Conservation (phyloP, 2,113 vertebrate species). For the Entelurus aequoreus region DNA sequence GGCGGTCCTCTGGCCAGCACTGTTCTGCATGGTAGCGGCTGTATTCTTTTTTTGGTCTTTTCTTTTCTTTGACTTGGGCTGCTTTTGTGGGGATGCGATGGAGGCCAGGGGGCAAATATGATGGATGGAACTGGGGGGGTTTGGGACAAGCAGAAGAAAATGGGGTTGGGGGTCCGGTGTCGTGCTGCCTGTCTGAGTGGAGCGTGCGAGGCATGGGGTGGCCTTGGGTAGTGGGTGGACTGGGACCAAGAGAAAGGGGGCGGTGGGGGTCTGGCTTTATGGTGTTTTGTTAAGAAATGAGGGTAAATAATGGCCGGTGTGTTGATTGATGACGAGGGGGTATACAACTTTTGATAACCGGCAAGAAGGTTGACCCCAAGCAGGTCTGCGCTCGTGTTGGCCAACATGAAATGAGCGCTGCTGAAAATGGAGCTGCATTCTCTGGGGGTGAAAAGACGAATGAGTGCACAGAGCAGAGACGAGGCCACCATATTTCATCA, state of each 20-base stretch:
- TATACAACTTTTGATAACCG: slow-evolving; percentile 17
- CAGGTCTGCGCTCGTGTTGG: slow-evolving; percentile 11
- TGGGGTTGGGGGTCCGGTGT: slow-evolving; percentile 53
- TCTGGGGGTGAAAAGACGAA: slow-evolving; percentile 66
- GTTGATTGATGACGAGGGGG: slow-evolving; percentile 1
- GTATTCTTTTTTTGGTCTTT: slow-evolving; percentile 60
- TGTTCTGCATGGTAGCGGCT: slow-evolving; percentile 69
- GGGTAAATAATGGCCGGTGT: neutral
- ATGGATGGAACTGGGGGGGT: slow-evolving; percentile 61
- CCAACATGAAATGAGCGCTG: slow-evolving; percentile 26
- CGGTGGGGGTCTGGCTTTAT: slow-evolving; percentile 9
- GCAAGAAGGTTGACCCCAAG: slow-evolving; percentile 14
- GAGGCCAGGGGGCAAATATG: slow-evolving; percentile 61
- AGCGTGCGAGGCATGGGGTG: slow-evolving; percentile 65
- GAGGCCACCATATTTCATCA: slow-evolving; percentile 62
- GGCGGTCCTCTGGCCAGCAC: slow-evolving; percentile 50
- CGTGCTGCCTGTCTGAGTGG: slow-evolving; percentile 67
- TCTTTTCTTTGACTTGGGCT: slow-evolving; percentile 54
- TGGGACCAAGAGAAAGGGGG: slow-evolving; percentile 1
- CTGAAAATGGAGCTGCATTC: slow-evolving; percentile 54
- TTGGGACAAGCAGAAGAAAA: slow-evolving; percentile 23
- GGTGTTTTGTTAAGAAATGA: slow-evolving; percentile 30
- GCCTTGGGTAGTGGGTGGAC: slow-evolving; percentile 42
- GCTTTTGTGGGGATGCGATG: slow-evolving; percentile 58
- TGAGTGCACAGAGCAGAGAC: slow-evolving; percentile 50